Evolutionary conservation across 2,888 invertebrate species (phyloP), one percentile per base, ranked within the genome.

Genomic region (Mythimna lalbum): DNA sequence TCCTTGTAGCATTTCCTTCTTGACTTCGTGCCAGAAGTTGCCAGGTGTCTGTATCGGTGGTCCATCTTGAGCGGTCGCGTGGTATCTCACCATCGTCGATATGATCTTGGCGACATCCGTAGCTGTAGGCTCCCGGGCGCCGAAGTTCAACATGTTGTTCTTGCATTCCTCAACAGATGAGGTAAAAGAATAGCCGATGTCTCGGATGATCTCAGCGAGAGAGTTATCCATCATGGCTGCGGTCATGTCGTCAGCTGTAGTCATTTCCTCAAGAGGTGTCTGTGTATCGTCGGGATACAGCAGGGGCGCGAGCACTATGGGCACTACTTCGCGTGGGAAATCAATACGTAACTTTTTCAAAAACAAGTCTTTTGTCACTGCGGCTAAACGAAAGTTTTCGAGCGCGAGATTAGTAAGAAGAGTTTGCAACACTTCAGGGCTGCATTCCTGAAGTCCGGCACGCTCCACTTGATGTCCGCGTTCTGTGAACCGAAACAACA

Each of bases 181-280:
- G 69, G 99, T 99, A 91, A 99, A 99, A 83, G 97, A 96, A 94
- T 98, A 99, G 67, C 99, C 99, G 90, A 99, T 97, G 95, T 99
- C 99, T 91, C 98, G 97, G 88, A 99, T 97, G 89, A 99, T 97
- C 90, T 99, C 99, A 80, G 98, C 98, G 90, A 98, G 95, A 77
- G 98, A 97, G 90, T 97, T 97, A 86, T 98, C 98, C 97, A 97
- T 97, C 94, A 96, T 96, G 92, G 96, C 96, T 74, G 95, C 91
- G 83, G 96, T 92, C 96, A 96, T 96, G 91, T 96, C 97, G 92
- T 95, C 97, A 86, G 96, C 96, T 86, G 97, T 96, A 85, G 97
- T 96, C 97, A 97, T 97, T 91, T 96, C 96, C 90, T 96, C 96
- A 76, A 97, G 96, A 71, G 97, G 96, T 86, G 97, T 95, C 94